Conservation (phyloP, 2,113 vertebrate genomes). For the Serilophus lunatus region DNA sequence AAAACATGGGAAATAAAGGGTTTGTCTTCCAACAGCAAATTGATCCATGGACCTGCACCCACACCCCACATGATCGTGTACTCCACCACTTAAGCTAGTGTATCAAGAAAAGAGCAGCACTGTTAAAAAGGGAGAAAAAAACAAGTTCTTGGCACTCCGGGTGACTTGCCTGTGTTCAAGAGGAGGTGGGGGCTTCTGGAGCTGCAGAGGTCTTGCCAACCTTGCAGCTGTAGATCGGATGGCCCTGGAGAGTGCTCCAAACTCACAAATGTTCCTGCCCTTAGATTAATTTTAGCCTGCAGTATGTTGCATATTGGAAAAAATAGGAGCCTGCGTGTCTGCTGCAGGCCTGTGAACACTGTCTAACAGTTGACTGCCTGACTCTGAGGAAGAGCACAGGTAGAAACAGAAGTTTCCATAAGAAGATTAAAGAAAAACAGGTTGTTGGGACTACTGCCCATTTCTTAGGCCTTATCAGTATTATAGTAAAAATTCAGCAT, state of each 20-base stretch:
- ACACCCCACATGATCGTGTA: background rate
- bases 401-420: background rate
- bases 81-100: background rate
- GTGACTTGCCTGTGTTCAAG: background rate
- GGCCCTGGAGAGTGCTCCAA: background rate
- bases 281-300: background rate
- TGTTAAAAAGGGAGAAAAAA: background rate
- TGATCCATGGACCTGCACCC: background rate
- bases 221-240: background rate
- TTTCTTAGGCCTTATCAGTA: background rate
- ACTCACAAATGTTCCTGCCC: fast-evolving
- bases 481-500: background rate
- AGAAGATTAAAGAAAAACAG: background rate
- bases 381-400: background rate
- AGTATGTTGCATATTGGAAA: background rate
- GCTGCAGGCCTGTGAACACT: background rate
- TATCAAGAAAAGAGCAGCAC: background rate
- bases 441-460: background rate
- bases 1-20: background rate
- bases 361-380: background rate
- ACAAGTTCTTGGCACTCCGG: background rate
- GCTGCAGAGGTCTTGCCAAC: background rate
- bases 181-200: background rate
- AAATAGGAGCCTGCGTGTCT: background rate
- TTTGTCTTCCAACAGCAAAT: background rate